Evolutionary conservation across 2,888 invertebrate genomes (phyloP), one percentile per base, ranked within the genome.

Genomic region (Lobophora halterata): DNA sequence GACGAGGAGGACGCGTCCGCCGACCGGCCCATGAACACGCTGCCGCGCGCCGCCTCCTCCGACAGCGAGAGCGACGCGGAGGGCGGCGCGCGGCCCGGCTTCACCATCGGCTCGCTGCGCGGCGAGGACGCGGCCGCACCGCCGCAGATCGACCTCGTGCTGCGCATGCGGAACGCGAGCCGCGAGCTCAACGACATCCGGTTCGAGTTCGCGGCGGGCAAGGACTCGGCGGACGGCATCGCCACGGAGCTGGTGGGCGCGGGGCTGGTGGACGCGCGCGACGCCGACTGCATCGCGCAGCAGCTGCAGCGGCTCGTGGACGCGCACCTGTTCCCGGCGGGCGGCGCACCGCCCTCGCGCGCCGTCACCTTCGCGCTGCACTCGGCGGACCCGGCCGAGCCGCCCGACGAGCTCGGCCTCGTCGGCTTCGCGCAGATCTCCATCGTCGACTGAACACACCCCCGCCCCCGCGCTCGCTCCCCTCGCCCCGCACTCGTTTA

Each of bases 351-450:
- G 18, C 58, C 77, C 24, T 65, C 92, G 55, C 92, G 93, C 76
- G 91, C 94, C 51, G 92, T 95, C 57, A 97, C 97, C 55, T 98
- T 98, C 91, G 94, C 93, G 63, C 89, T 98, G 89, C 93, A 70
- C 41, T 75, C 83, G 5, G 89, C 92, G 16, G 70, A 64, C 58
- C 89, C 74, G 18, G 56, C 66, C 61, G 97, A 96, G 86, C 90
- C 94, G 46, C 93, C 95, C 35, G 98, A 99, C 80, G 98, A 99
- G 81, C 96, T 96, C 71, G 94, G 97, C 24, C 90, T 99, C 56
- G 92, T 98, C 72, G 99, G 99, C 67, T 99, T 93, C 89, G 99
- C 99, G 76, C 98, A 99, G 89, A 94, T 99, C 74, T 97, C 97
- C 61, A 93, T 98, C 76, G 93, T 95, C 56, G 96, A 96, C 90